phyloP scores from a whole-genome alignment of 2,797 vertebrate genomes.

The Lophotriccus pileatus region DNA sequence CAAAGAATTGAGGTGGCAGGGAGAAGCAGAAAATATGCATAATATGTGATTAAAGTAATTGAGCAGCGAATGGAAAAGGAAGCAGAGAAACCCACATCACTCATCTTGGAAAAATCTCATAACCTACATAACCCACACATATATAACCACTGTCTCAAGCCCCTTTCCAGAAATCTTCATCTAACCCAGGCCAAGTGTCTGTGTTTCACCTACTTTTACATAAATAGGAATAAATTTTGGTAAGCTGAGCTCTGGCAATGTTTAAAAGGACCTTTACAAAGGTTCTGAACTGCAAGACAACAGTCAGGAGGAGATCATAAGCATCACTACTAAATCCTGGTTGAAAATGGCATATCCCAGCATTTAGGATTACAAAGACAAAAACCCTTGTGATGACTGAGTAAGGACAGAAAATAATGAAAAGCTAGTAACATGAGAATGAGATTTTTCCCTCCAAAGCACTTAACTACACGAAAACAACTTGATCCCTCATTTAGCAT shows the following conservation, averaged over 20 bases:
- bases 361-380: background rate
- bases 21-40: background rate
- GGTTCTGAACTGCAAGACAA: background rate
- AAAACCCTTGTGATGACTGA: background rate
- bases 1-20: background rate
- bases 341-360: background rate
- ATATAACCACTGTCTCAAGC: background rate
- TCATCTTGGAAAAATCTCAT: background rate
- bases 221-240: background rate
- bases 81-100: background rate
- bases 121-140: background rate
- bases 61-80: background rate
- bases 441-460: background rate
- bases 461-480: background rate
- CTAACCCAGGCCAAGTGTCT: background rate
- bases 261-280: background rate
- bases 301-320: background rate
- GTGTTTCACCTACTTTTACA: background rate
- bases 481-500: background rate
- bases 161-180: background rate
- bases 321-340: background rate
- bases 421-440: background rate
- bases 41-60: background rate
- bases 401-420: background rate
- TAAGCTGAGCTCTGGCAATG: background rate